phyloP scores from a whole-genome alignment of 2,113 vertebrate genomes.

The Sapajus apella region DNA sequence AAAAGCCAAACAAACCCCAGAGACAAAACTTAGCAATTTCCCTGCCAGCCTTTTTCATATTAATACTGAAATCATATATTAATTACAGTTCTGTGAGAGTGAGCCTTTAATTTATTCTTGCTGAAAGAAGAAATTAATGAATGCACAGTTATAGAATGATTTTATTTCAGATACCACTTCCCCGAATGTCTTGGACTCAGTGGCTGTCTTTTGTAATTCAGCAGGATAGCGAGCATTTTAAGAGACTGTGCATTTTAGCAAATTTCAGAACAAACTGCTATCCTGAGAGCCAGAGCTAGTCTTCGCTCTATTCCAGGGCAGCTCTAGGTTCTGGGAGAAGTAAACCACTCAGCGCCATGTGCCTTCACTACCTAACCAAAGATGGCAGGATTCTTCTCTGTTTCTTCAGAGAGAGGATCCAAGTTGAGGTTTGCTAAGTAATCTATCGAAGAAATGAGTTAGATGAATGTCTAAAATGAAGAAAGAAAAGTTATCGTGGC shows the following conservation, averaged over 20 bases:
- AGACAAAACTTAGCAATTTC: conserved; percentile 20
- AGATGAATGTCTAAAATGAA: background rate
- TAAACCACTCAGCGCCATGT: background rate
- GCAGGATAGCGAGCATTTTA: background rate
- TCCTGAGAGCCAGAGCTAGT: background rate
- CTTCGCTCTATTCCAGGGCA: background rate
- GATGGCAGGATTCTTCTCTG: background rate
- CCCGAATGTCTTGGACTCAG: background rate
- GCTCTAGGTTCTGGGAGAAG: background rate
- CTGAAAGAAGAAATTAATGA: conserved; percentile 25
- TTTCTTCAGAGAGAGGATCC: background rate
- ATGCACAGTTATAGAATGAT: background rate
- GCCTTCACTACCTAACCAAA: background rate
- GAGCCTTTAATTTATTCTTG: conserved; percentile 25
- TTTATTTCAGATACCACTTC: background rate
- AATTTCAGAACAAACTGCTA: background rate
- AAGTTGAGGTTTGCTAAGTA: background rate
- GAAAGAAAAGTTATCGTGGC: background rate
- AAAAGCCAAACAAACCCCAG: background rate
- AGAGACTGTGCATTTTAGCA: background rate
- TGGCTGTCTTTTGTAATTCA: background rate
- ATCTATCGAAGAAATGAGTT: background rate
- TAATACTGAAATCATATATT: conserved; percentile 27
- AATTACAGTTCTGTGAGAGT: conserved; percentile 22
- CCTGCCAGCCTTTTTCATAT: background rate